Percentiles rank a stretch among this genome's conserved stretches.
Evolutionary conservation across 2,797 vertebrate species (phyloP).

Genomic region (Lutjanus argentimaculatus): DNA sequence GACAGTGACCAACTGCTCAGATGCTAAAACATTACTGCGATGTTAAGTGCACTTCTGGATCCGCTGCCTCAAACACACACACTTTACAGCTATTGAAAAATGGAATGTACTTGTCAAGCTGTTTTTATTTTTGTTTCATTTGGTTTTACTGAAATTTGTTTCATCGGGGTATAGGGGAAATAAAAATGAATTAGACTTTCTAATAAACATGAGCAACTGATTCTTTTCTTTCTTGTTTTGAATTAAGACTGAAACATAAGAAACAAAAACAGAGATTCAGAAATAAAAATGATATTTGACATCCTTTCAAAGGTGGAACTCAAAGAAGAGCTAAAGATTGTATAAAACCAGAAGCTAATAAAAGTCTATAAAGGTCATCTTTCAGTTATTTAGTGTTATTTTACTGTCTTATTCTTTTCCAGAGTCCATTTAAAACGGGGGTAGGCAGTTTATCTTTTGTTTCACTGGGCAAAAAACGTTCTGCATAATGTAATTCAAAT

Average conservation of each 20-base stretch:
- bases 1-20: slow-evolving; percentile 54
- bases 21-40: slow-evolving; percentile 53
- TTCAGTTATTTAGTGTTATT: not conserved
- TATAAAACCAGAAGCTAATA: not conserved
- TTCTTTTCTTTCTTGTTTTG: slow-evolving; percentile 70
- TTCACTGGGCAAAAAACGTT: no score
- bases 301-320: not conserved
- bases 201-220: slow-evolving; percentile 79
- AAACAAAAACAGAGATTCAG: not conserved
- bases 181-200: slow-evolving; percentile 86
- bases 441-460: no score
- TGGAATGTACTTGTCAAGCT: slow-evolving; percentile 82
- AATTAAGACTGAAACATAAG: slow-evolving; percentile 22
- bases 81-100: slow-evolving; percentile 69
- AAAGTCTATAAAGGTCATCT: not conserved
- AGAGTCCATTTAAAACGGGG: not conserved
- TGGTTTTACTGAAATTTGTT: slow-evolving; percentile 78
- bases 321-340: slow-evolving; percentile 5
- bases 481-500: no score
- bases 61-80: slow-evolving; percentile 66
- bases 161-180: slow-evolving; percentile 75
- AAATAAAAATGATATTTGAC: not conserved
- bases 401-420: not conserved
- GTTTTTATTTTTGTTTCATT: slow-evolving; percentile 63
- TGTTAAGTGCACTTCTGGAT: slow-evolving; percentile 79